These are phyloP conservation scores for Anoplophora glabripennis DNA, from an alignment of 1,140 invertebrate species.

Conservation along the genomic window DNA sequence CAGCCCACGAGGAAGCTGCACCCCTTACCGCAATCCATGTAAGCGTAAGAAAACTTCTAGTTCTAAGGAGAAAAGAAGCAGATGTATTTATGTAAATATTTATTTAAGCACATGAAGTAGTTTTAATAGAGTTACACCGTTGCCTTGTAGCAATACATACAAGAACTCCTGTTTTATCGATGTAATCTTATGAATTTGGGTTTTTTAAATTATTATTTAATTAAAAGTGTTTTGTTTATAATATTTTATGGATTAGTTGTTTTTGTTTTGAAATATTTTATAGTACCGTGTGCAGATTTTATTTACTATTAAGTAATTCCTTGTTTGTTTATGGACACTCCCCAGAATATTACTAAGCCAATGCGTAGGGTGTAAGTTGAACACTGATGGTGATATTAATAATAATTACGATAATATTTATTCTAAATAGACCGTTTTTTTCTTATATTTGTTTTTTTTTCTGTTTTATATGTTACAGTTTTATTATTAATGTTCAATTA, in stretches of 20 bases:
- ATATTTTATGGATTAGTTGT: slow-evolving; percentile 13
- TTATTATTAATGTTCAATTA: neutral
- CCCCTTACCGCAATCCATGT: slow-evolving; percentile 25
- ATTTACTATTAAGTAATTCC: slow-evolving; percentile 14
- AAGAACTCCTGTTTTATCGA: slow-evolving; percentile 3
- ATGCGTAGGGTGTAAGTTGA: too few relatives aligned
- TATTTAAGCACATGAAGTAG: slow-evolving; percentile 14
- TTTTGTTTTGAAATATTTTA: slow-evolving; percentile 11
- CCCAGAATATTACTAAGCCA: slow-evolving; percentile 4
- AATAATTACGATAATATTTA: slow-evolving; percentile 13
- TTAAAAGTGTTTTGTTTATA: slow-evolving; percentile 8
- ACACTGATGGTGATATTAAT: slow-evolving; percentile 18
- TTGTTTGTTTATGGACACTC: slow-evolving; percentile 12
- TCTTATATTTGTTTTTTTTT: slow-evolving; percentile 1
- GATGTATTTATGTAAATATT: slow-evolving; percentile 11
- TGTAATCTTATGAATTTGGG: too few relatives aligned
- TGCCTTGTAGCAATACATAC: slow-evolving; percentile 12
- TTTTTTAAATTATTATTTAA: too few relatives aligned
- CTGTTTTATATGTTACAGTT: slow-evolving; percentile 10
- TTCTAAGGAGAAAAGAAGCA: neutral
- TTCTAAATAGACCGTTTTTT: neutral
- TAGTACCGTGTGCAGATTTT: slow-evolving; percentile 16
- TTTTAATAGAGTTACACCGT: slow-evolving; percentile 6
- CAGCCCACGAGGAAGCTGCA: slow-evolving; percentile 26
- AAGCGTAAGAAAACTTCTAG: slow-evolving; percentile 1